A percentile compares a stretch with the other conserved stretches of the same genome.
phyloP scores from a whole-genome alignment of 2,113 vertebrate species.

The Turdus rufiventris region DNA sequence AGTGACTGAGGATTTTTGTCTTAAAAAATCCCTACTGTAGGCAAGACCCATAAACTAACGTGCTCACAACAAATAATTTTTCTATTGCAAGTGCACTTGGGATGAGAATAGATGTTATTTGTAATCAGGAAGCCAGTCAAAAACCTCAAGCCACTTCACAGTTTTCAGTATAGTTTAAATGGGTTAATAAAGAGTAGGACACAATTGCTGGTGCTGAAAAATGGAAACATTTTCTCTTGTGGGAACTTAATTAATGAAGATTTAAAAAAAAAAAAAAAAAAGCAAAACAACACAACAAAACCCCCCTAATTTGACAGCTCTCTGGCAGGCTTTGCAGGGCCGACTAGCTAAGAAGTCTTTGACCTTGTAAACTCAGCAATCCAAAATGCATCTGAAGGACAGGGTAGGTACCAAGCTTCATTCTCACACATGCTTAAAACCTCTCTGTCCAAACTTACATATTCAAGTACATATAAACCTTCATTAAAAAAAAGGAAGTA shows the following conservation, averaged over 20 bases:
- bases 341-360: neutral
- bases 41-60: neutral
- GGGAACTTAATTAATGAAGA: neutral
- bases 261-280: neutral
- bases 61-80: neutral
- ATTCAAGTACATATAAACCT: neutral
- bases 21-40: neutral
- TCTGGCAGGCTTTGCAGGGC: neutral
- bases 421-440: neutral
- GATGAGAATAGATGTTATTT: neutral
- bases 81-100: neutral
- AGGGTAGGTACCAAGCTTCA: neutral
- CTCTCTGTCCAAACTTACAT: neutral
- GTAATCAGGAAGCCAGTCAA: neutral
- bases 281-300: neutral
- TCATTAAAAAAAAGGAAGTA: neutral
- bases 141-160: neutral
- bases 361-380: neutral
- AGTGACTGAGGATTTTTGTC: neutral
- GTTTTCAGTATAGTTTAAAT: neutral
- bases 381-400: neutral
- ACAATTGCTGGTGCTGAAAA: neutral
- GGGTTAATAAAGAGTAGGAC: neutral
- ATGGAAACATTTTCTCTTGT: neutral
- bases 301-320: neutral